Percentiles rank a stretch among this genome's conserved stretches.
Conservation (phyloP, 2,113 vertebrate species). For the Mionectes macconnelli region DNA sequence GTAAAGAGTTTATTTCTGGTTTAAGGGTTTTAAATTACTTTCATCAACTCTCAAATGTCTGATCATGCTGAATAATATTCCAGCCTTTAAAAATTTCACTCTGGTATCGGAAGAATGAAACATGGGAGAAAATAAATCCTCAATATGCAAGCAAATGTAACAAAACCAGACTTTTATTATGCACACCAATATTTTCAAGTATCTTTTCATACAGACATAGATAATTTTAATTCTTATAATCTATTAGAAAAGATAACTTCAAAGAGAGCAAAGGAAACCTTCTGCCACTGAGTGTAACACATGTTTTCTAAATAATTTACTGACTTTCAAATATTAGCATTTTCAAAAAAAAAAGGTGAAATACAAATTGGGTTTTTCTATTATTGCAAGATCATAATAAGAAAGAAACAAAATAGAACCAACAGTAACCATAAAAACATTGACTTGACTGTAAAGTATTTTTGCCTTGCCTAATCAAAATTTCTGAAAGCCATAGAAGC, state of each 20-base stretch:
- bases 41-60: background rate
- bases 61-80: background rate
- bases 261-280: background rate
- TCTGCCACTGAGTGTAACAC: background rate
- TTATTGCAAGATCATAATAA: background rate
- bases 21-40: background rate
- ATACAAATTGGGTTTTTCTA: background rate
- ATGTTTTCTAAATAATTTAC: background rate
- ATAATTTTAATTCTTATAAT: background rate
- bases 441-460: background rate
- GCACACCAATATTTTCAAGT: background rate
- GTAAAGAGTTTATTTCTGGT: background rate
- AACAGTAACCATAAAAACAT: background rate
- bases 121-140: background rate
- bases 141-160: background rate
- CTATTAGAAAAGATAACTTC: background rate
- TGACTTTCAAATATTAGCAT: background rate
- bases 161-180: background rate
- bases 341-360: background rate
- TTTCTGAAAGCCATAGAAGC: background rate
- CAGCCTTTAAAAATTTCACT: background rate
- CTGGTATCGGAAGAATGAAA: background rate
- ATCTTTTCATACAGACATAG: background rate
- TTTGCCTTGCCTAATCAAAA: conserved; percentile 31
- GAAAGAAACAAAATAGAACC: background rate